A percentile compares a stretch with the other conserved stretches of the same genome.
phyloP scores from a whole-genome alignment of 2,888 invertebrate species.

The Rhingia rostrata region DNA sequence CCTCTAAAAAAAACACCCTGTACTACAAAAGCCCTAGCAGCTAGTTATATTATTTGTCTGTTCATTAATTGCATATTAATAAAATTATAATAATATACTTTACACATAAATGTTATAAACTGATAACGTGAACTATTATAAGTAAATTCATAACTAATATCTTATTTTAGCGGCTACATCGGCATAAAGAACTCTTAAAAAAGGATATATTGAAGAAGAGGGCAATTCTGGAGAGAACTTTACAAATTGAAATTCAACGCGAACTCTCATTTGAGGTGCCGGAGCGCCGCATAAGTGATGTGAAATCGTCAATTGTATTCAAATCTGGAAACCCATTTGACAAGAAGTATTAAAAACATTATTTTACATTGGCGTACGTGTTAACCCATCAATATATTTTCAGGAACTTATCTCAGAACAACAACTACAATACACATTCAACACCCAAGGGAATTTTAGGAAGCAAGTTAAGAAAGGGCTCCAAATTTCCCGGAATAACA shows the following conservation, averaged over 20 bases:
- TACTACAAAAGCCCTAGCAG: too few species aligned
- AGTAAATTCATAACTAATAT: neutral
- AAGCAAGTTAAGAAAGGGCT: conserved; percentile 57
- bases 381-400: neutral
- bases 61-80: too few species aligned
- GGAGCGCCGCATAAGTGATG: conserved; percentile 14
- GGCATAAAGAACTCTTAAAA: conserved; percentile 95
- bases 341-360: conserved; percentile 38
- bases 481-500: conserved; percentile 63
- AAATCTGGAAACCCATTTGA: conserved; percentile 24
- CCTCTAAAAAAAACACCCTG: too few species aligned
- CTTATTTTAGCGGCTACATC: conserved; percentile 88
- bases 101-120: too few species aligned
- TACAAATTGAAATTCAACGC: conserved; percentile 94
- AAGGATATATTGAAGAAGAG: conserved; percentile 96
- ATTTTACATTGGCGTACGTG: neutral
- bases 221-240: conserved; percentile 92
- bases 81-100: too few species aligned
- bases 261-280: conserved; percentile 87
- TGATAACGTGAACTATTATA: too few species aligned
- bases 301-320: conserved; percentile 16
- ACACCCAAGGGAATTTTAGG: conserved; percentile 14
- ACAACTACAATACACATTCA: conserved; percentile 23
- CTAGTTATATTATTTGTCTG: too few species aligned
- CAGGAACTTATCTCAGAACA: conserved; percentile 36